phyloP scores from a whole-genome alignment of 37 sponge, comb jelly and placozoan genomes.

The Amphimedon queenslandica region DNA sequence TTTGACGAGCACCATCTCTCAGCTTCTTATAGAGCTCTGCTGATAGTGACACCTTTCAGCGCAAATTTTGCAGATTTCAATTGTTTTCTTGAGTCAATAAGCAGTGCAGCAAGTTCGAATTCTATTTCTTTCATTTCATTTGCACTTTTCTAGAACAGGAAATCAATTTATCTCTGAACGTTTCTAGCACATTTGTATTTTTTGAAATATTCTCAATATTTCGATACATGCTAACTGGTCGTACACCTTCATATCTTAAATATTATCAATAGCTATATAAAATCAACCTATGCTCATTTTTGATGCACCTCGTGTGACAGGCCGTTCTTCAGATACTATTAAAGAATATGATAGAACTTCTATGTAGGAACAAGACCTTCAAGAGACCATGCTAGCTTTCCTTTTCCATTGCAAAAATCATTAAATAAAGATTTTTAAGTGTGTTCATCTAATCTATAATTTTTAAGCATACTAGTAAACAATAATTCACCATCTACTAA shows the following conservation, averaged over 20 bases:
- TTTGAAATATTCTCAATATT: constrained; percentile 4
- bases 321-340: constrained; percentile 28
- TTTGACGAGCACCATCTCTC: too few relatives aligned
- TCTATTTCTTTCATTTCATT: not conserved
- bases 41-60: too few relatives aligned
- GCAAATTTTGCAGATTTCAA: not conserved
- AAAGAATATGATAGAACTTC: constrained; percentile 22
- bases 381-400: constrained; percentile 1
- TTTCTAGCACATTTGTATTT: too few relatives aligned
- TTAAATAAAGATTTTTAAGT: constrained; percentile 1
- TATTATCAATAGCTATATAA: constrained; percentile 28
- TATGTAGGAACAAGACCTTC: not conserved
- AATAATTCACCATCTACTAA: not conserved
- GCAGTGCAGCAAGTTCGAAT: too few relatives aligned
- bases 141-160: not conserved
- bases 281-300: constrained; percentile 18
- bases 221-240: constrained; percentile 22
- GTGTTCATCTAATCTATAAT: constrained; percentile 18
- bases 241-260: not conserved
- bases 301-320: constrained; percentile 10
- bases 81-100: not conserved
- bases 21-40: too few relatives aligned
- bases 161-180: not conserved
- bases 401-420: not conserved
- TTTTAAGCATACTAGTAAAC: constrained; percentile 8